Base-by-base conservation (phyloP, 2,888 invertebrate species). In the Xylophagus ater region DNA sequence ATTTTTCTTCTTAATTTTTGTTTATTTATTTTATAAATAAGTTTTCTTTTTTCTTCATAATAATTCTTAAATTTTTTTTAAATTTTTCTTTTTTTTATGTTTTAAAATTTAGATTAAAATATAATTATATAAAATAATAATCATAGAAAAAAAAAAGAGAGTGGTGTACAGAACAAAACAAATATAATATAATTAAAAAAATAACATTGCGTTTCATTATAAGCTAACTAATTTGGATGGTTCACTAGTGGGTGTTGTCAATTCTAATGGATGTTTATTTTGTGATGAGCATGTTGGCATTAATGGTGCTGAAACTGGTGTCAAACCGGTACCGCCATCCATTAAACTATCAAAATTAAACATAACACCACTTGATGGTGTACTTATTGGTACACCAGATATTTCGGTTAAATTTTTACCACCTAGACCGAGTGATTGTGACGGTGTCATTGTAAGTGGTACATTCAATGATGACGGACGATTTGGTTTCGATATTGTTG, bases 291-390 rank as follows among this genome's bases (percentile, higher is more conserved):
- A 86, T 30, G 52, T 63, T 42, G 79, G 79, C 51, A 77, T 68
- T 37, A 80, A 56, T 2, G 83, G 82, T 40, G 74, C 75, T 34
- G 74, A 78, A 23, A 88, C 84, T 0, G 92, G 92, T 6, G 92
- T 92, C 34, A 93, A 69, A 0, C 92, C 90, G 3, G 92, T 89
- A 53, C 90, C 89, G 35, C 89, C 89, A 53, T 88, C 89, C 84
- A 92, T 88, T 44, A 93, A 72, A 50, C 86, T 86, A 55, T 93
- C 92, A 61, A 88, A 90, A 65, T 88, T 89, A 66, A 90, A 87
- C 51, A 79, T 80, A 49, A 87, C 79, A 35, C 87, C 90, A 53
- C 79, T 81, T 45, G 88, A 86, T 1, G 92, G 92, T 9, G 88
- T 88, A 46, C 81, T 82, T 53, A 90, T 87, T 52, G 86, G 76